These are phyloP conservation scores for Monoplex corrugatus DNA, from an alignment of 2,888 invertebrate genomes.

Conservation along the genomic window DNA sequence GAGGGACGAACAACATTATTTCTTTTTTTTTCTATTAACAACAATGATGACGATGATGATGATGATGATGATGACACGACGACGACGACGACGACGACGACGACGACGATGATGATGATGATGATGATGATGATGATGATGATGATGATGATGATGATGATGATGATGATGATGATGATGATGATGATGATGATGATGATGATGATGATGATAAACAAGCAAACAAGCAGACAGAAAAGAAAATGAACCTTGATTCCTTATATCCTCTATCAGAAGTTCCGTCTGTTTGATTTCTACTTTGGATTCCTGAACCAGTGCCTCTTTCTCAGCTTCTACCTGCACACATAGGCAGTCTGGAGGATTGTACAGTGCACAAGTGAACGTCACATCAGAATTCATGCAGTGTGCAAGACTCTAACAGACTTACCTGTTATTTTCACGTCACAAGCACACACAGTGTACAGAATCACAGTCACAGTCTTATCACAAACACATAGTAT, in stretches of 20 bases:
- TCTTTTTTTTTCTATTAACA: too few relatives aligned
- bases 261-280: not conserved
- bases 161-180: constrained; percentile 29
- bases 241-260: not conserved
- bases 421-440: too few relatives aligned
- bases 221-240: not conserved
- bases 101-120: constrained; percentile 26
- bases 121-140: constrained; percentile 33
- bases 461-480: too few relatives aligned
- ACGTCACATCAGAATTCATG: too few relatives aligned
- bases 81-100: not conserved
- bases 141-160: constrained; percentile 35
- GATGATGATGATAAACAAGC: not conserved
- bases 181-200: constrained; percentile 1
- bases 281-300: constrained; percentile 24
- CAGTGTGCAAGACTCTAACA: too few relatives aligned
- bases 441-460: too few relatives aligned
- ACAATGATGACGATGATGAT: too few relatives aligned
- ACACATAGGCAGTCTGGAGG: too few relatives aligned
- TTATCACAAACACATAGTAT: too few relatives aligned
- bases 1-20: too few relatives aligned
- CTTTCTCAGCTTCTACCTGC: constrained; percentile 42
- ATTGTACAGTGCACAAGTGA: too few relatives aligned
- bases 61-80: not conserved
- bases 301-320: not conserved